Conservation (phyloP, 1,140 invertebrate genomes). For the Drosophila nikananu region DNA sequence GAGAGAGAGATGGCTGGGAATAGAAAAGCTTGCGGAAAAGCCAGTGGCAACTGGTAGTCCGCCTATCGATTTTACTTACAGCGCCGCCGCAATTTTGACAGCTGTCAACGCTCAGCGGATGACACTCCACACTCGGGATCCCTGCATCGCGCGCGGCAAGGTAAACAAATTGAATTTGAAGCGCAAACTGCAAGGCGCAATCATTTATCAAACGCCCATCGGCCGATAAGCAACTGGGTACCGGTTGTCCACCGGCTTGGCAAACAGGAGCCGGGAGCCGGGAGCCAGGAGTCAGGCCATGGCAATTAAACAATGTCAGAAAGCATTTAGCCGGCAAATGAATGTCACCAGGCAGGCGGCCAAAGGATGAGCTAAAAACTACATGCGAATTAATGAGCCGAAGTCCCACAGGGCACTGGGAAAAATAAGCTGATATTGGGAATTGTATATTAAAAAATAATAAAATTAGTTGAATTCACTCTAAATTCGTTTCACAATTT, state of each 20-base stretch:
- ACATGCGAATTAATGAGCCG: slow-evolving; percentile 77
- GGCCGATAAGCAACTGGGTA: slow-evolving; percentile 59
- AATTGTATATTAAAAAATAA: background rate
- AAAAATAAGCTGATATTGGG: background rate
- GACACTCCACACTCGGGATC: slow-evolving; percentile 51
- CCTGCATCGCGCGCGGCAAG: slow-evolving; percentile 41
- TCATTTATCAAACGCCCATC: slow-evolving; percentile 82
- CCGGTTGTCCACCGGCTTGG: background rate
- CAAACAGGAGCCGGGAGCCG: background rate
- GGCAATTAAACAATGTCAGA: slow-evolving; percentile 83
- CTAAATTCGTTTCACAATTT: background rate
- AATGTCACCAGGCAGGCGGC: slow-evolving; percentile 63
- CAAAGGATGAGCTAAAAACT: slow-evolving; percentile 69
- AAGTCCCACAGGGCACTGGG: slow-evolving; percentile 2
- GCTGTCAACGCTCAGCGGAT: slow-evolving; percentile 72
- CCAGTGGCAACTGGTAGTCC: slow-evolving; percentile 49
- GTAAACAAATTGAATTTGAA: slow-evolving; percentile 82
- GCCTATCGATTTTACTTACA: slow-evolving; percentile 74
- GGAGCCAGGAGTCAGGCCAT: slow-evolving; percentile 21
- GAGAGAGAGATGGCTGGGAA: background rate
- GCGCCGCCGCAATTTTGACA: slow-evolving; percentile 72
- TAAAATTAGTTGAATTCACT: background rate
- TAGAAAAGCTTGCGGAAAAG: slow-evolving; percentile 33
- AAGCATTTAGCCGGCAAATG: slow-evolving; percentile 81
- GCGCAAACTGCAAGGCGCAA: slow-evolving; percentile 76